A percentile compares a stretch with the other conserved stretches of the same genome.
Conservation (phyloP, 2,113 vertebrate species). For the Bagarius yarrelli region DNA sequence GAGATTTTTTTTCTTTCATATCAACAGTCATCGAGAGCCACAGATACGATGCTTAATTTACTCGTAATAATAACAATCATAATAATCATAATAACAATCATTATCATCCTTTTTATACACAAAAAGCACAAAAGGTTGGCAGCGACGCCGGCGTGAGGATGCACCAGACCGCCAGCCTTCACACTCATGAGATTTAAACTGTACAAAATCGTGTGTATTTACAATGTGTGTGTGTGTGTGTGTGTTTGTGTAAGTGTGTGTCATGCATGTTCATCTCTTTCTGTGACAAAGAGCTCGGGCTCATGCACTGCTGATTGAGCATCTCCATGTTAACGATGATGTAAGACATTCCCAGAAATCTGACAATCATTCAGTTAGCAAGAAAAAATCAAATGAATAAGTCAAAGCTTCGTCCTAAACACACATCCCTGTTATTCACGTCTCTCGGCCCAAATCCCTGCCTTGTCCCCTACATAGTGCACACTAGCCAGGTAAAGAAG, state of each 20-base stretch:
- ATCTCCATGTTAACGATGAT: conserved; percentile 43
- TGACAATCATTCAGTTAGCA: background rate
- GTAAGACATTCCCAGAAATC: background rate
- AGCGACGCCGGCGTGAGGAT: conserved; percentile 77
- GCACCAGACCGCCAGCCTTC: conserved; percentile 72
- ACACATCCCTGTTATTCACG: background rate
- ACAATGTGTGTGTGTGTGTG: conserved; percentile 77
- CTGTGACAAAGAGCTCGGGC: conserved; percentile 61
- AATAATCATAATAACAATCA: conserved; percentile 66
- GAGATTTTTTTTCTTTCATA: conserved; percentile 68
- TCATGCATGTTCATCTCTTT: conserved; percentile 63
- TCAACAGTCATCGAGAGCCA: conserved; percentile 73
- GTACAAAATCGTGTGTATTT: conserved; percentile 86
- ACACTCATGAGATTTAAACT: conserved; percentile 77
- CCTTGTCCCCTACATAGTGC: background rate
- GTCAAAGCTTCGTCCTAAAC: background rate
- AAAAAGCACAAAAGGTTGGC: conserved; percentile 76
- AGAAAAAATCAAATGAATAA: background rate
- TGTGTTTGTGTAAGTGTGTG: conserved; percentile 63
- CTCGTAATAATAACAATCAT: conserved; percentile 62
- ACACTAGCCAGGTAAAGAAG: background rate
- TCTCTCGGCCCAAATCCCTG: background rate
- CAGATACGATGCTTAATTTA: conserved; percentile 68
- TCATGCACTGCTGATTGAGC: conserved; percentile 62
- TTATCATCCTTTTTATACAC: conserved; percentile 71